These are phyloP conservation scores for Stegastes partitus DNA, from an alignment of 2,113 vertebrate genomes.

Conservation along the genomic window DNA sequence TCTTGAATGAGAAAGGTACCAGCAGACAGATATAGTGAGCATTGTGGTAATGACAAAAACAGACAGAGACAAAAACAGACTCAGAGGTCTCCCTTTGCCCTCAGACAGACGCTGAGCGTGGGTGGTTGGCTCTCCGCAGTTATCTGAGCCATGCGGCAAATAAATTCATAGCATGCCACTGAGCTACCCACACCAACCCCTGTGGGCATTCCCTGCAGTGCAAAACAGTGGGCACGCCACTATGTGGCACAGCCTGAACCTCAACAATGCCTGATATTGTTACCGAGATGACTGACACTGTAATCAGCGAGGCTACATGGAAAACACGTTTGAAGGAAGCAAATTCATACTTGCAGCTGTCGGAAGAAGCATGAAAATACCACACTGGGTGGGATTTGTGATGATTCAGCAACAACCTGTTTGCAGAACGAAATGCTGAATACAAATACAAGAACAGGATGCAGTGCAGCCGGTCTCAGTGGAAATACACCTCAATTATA, in stretches of 20 bases:
- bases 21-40: constrained; percentile 20
- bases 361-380: neutral
- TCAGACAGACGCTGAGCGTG: constrained; percentile 63
- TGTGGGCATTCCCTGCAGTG: constrained; percentile 70
- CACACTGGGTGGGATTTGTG: constrained; percentile 16
- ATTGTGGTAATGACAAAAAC: constrained; percentile 49
- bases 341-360: constrained; percentile 1
- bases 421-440: neutral
- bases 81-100: constrained; percentile 55
- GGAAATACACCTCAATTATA: neutral
- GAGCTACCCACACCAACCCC: constrained; percentile 66
- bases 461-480: constrained; percentile 11
- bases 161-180: constrained; percentile 73
- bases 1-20: constrained; percentile 22
- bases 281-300: neutral
- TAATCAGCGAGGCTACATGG: neutral
- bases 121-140: constrained; percentile 66
- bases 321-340: constrained; percentile 3
- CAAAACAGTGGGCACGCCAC: constrained; percentile 45
- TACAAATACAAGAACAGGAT: neutral
- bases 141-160: constrained; percentile 71
- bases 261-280: constrained; percentile 57
- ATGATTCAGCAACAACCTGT: constrained; percentile 45
- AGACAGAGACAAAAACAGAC: constrained; percentile 45
- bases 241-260: constrained; percentile 11